These are phyloP conservation scores for Halictus ligatus DNA, from an alignment of 2,888 invertebrate genomes.

Conservation along the genomic window DNA sequence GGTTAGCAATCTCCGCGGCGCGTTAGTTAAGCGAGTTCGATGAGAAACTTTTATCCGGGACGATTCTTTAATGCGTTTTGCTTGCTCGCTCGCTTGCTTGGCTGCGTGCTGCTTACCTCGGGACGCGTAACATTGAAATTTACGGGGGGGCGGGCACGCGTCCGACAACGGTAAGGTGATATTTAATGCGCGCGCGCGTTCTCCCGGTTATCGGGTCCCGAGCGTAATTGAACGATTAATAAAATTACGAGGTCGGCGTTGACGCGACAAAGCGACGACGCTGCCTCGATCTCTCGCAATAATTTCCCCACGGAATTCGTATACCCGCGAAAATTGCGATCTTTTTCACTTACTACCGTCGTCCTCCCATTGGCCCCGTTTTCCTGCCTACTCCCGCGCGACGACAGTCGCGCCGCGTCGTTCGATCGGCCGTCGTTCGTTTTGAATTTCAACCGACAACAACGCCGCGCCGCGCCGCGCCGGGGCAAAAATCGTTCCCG, in stretches of 20 bases:
- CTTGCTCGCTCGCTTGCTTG: conserved; percentile 26
- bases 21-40: conserved; percentile 55
- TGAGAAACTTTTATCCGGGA: conserved; percentile 45
- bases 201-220: conserved; percentile 23
- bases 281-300: conserved; percentile 31
- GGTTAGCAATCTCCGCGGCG: conserved; percentile 46
- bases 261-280: conserved; percentile 17
- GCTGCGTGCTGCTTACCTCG: not conserved
- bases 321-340: conserved; percentile 20
- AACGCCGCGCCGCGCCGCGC: not conserved
- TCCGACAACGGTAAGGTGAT: conserved; percentile 22
- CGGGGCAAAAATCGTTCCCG: not conserved
- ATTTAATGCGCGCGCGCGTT: not conserved
- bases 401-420: not conserved
- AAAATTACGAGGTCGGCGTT: conserved; percentile 33
- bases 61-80: conserved; percentile 59
- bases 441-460: conserved; percentile 11
- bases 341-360: not conserved
- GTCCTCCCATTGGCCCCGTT: not conserved
- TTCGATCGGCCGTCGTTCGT: not conserved
- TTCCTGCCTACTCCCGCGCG: not conserved
- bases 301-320: conserved; percentile 16
- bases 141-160: conserved; percentile 23
- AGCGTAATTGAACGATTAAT: conserved; percentile 59
- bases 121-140: conserved; percentile 45